These are phyloP conservation scores for Anthoptus insignis DNA, from an alignment of 2,888 invertebrate species.

Conservation along the genomic window DNA sequence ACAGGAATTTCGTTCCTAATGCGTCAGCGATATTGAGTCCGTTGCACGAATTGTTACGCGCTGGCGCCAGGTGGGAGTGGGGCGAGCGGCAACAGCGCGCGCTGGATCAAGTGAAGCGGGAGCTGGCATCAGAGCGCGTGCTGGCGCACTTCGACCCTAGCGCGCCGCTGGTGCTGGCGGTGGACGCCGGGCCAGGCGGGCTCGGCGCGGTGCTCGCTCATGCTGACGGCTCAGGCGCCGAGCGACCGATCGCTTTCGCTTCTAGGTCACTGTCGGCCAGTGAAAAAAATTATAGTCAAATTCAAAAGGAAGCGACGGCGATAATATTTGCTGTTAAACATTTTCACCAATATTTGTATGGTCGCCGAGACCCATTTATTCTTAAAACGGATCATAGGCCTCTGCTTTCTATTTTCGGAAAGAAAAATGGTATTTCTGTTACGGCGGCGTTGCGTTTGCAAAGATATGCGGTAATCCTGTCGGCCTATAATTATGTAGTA, in stretches of 20 bases:
- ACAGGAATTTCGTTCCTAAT: constrained; percentile 51
- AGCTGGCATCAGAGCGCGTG: neutral
- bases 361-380: constrained; percentile 43
- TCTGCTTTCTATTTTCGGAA: constrained; percentile 39
- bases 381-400: constrained; percentile 44
- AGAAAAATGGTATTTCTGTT: constrained; percentile 32
- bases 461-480: constrained; percentile 41
- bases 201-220: constrained; percentile 48
- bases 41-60: constrained; percentile 14
- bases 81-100: neutral
- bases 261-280: constrained; percentile 29
- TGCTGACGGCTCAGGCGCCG: no score
- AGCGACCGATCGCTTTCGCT: constrained; percentile 11
- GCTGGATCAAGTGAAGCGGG: neutral
- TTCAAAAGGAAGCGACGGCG: constrained; percentile 46
- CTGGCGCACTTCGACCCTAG: constrained; percentile 25
- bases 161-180: constrained; percentile 39
- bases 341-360: constrained; percentile 49
- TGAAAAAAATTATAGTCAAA: constrained; percentile 44
- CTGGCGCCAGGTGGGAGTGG: neutral
- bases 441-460: constrained; percentile 39
- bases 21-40: constrained; percentile 45
- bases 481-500: constrained; percentile 40
- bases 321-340: constrained; percentile 44
- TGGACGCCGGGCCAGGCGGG: constrained; percentile 47